Evolutionary conservation across 2,797 vertebrate genomes (phyloP).

Genomic region (Onychomys leucogaster): DNA sequence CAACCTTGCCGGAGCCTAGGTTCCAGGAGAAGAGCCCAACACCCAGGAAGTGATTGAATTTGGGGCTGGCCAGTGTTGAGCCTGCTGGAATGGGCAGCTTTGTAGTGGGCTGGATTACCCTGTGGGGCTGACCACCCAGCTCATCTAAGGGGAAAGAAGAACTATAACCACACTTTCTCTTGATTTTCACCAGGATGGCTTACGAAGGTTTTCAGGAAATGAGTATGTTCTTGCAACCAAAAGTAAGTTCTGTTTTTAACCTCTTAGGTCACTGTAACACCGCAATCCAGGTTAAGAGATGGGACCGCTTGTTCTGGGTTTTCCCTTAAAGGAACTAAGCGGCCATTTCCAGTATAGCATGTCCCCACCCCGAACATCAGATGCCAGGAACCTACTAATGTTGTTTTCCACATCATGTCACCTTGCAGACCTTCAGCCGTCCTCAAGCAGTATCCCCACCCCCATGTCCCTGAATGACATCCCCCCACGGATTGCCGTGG

Average conservation of each 20-base stretch:
- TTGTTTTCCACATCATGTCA: not conserved
- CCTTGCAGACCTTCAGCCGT: conserved; percentile 91
- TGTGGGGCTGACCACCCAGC: not conserved
- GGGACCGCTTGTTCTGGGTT: not conserved
- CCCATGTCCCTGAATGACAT: conserved; percentile 94
- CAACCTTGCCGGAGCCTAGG: not conserved
- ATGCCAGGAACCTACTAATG: not conserved
- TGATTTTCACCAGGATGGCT: conserved; percentile 92
- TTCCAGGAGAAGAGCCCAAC: not conserved
- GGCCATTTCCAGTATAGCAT: not conserved
- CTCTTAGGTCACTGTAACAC: conserved; percentile 14
- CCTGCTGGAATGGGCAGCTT: not conserved
- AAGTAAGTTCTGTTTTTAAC: conserved; percentile 90
- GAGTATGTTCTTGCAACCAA: conserved; percentile 96
- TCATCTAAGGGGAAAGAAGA: not conserved
- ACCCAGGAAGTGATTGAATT: not conserved
- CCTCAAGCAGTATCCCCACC: conserved; percentile 89
- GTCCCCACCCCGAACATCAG: not conserved
- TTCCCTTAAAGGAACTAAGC: no score
- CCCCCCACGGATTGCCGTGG: conserved; percentile 93
- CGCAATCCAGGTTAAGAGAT: not conserved
- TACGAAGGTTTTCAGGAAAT: conserved; percentile 96
- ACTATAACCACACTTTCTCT: conserved; percentile 50
- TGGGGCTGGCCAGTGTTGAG: not conserved
- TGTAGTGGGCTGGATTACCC: no score